A percentile compares a stretch with the other conserved stretches of the same genome.
Conservation (phyloP, 1,140 invertebrate species). For the Chymomyza costata region DNA sequence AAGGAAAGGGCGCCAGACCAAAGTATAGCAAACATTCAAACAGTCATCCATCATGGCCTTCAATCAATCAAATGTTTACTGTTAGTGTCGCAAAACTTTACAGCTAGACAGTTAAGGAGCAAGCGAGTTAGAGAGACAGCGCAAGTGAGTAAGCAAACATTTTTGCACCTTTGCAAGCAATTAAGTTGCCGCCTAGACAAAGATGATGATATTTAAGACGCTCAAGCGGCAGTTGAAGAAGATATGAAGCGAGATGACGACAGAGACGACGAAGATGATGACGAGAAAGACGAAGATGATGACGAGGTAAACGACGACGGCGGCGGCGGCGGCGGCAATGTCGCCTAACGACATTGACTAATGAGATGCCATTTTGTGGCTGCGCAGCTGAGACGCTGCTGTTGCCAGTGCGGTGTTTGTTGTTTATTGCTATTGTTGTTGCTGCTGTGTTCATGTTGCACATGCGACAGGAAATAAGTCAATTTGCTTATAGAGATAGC, state of each 20-base stretch:
- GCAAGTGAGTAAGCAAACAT: no score
- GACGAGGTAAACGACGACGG: no score
- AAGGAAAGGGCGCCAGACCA: conserved; percentile 1
- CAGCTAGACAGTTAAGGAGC: no score
- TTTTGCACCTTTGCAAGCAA: conserved; percentile 69
- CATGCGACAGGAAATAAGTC: conserved; percentile 68
- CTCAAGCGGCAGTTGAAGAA: no score
- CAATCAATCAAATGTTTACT: conserved; percentile 61
- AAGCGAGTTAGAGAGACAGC: conserved; percentile 42
- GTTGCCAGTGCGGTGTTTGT: no score
- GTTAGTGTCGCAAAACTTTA: conserved; percentile 55
- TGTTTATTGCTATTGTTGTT: no score
- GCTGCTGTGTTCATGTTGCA: conserved; percentile 7
- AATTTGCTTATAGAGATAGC: conserved; percentile 72
- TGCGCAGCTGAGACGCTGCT: conserved; percentile 54
- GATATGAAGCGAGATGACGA: no score
- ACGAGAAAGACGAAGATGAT: no score
- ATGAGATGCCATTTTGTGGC: conserved; percentile 66
- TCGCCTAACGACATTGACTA: conserved; percentile 61
- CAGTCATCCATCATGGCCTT: conserved; percentile 62
- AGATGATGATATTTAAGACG: no score
- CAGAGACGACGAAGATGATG: no score
- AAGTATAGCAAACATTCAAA: conserved; percentile 11
- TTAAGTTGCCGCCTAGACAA: conserved; percentile 45
- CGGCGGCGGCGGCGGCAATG: conserved; percentile 21